Conservation (phyloP, 2,797 vertebrate species). For the Xiphorhynchus erythropygius region DNA sequence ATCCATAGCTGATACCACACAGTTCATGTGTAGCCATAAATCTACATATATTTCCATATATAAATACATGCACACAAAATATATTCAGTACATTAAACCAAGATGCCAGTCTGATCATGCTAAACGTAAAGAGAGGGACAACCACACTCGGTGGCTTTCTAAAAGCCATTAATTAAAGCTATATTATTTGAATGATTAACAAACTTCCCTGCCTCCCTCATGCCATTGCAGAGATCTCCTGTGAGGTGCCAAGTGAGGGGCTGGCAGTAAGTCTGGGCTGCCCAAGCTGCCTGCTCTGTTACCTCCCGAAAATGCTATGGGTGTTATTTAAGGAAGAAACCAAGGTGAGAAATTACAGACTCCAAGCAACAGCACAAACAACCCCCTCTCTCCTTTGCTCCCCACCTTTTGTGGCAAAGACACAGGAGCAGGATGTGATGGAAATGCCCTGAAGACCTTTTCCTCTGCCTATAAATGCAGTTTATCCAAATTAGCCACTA, state of each 20-base stretch:
- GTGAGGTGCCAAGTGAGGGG: not conserved
- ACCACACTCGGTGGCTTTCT: not conserved
- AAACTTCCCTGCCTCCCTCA: not conserved
- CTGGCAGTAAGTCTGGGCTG: not conserved
- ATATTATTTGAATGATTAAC: not conserved
- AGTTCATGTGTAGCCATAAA: not conserved
- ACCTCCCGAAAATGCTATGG: not conserved
- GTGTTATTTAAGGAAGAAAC: not conserved
- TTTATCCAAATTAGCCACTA: slow-evolving; percentile 45
- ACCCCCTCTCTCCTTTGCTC: not conserved
- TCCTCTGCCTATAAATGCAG: not conserved
- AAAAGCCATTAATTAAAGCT: not conserved
- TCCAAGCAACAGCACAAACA: not conserved
- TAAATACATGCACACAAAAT: not conserved
- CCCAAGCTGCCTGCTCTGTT: not conserved
- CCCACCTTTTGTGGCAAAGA: not conserved
- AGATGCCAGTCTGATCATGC: not conserved
- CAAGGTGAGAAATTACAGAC: not conserved
- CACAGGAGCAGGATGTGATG: not conserved
- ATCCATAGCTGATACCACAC: not conserved
- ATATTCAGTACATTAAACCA: not conserved
- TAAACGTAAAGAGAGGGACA: not conserved
- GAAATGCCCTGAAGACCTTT: not conserved
- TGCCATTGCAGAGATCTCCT: not conserved
- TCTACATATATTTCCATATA: slow-evolving; percentile 40